Base-by-base conservation (phyloP, 1,140 invertebrate species). In the Drosophila sechellia region DNA sequence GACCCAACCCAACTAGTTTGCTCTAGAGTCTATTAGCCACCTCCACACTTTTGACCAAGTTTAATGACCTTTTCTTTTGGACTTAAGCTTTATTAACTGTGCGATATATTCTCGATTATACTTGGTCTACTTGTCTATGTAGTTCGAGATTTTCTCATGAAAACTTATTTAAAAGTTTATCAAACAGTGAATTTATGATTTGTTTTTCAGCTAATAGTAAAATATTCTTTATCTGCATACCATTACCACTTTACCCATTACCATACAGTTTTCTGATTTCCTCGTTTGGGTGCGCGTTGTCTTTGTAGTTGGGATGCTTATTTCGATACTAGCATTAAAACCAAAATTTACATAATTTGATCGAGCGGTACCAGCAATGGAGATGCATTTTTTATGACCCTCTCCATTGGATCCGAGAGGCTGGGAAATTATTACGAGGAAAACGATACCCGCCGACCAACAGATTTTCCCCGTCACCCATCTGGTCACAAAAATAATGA, bases 321-420 rank as follows among this genome's bases (percentile, higher is more conserved):
- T 69, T 58, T 79, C 65, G 77, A 80, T 85, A 85, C 83, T 83
- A 66, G 84, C 84, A 87, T 66, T 87, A 89, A 87, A 73, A 59
- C 60, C 68, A 57, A 81, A 71, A 89, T 89, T 89, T 75, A 89
- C 85, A 89, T 89, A 89, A 89, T 85, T 89, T 90, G 85, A 89
- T 89, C 80, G 84, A 89, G 69, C 84, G 84, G 65, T 77, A 77
- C 45, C 85, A 84, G 60, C 74, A 73, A 89, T 81, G 87, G 77
- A 70, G 76, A 56, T 63, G 77, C 79, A 20, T 85, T 89, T 78
- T 80, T 90, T 79, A 90, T 78, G 68, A 11, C 66, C 59, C 42
- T 42, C 52, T 43, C 46, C 66, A 75, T 58, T 87, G 81, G 80
- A 70, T 42, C 10, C 17, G 17, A 17, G 37, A 49, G 20, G 68